Evolutionary conservation across 2,888 invertebrate species (phyloP), one percentile per base, ranked within the genome.

Genomic region (Schizotus pectinicornis): DNA sequence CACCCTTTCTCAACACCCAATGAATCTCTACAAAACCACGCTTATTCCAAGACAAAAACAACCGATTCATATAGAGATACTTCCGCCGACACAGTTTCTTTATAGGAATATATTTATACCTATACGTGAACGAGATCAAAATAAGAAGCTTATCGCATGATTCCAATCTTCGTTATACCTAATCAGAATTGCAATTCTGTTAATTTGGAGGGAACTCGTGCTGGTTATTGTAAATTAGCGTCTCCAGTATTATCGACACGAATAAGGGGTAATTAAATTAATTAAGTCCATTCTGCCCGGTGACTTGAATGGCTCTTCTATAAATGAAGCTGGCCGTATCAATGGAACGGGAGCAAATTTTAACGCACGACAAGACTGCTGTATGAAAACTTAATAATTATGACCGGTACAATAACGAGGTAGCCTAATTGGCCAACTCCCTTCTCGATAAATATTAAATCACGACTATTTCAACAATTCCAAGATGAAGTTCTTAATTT

Each of bases 401-500:
- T 14, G 22, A 22, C 22, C 22, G 52, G 37, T 38, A 9, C 36
- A 35, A 13, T 43, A 52, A 43, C 52, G 36, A 43, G 52, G 42
- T 36, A 43, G 43, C 37, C 52, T 43, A 52, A 52, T 52, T 52
- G 43, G 52, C 32, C 32, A 12, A 37, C 33, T 41, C 34, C 33
- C 14, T 14, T 38, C 2, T 7, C 38, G 13, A 37, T 49, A 49
- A 38, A 49, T 46, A 43, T 45, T 37, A 41, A 53, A 53, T 53
- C 53, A 53, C 53, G 38, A 32, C 45, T 46, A 50, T 50, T 41
- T 39, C 41, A 50, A n/a, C 39, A 53, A 53, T 53, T 33, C 30
- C 32, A 36, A 14, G 43, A 43, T 35, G 36, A 43, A 52, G 22
- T 14, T 42, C 11, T 22, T 36, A 46, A 9, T 46, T 14, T 31